phyloP scores from a whole-genome alignment of 2,113 vertebrate genomes.

The Emydura subglobosa region DNA sequence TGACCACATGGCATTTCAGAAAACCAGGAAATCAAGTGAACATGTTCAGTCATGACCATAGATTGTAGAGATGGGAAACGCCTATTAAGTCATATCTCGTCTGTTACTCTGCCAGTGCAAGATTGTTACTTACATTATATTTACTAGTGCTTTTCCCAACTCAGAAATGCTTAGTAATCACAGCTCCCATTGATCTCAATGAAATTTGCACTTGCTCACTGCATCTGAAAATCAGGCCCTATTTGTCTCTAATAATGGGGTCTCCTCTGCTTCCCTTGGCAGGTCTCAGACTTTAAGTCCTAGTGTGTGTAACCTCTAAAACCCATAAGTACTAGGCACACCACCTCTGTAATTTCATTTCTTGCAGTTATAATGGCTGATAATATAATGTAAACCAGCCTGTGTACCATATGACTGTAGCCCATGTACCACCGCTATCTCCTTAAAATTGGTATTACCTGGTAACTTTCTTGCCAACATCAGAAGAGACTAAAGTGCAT shows the following conservation, averaged over 20 bases:
- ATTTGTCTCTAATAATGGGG: not conserved
- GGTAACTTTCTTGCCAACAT: not conserved
- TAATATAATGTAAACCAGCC: not conserved
- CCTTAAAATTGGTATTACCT: not conserved
- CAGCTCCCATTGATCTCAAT: not conserved
- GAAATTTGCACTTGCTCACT: not conserved
- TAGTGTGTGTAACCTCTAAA: not conserved
- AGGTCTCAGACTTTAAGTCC: not conserved
- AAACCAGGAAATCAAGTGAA: not conserved
- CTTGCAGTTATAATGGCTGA: not conserved
- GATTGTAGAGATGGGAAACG: not conserved
- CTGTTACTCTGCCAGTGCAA: not conserved
- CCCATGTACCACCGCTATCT: not conserved
- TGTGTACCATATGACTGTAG: not conserved
- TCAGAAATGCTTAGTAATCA: not conserved
- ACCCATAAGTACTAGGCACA: not conserved
- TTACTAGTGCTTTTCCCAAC: not conserved
- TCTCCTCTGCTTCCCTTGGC: not conserved
- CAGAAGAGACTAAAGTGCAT: rapidly evolving
- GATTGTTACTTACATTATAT: not conserved
- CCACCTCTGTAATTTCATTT: not conserved
- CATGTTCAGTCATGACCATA: not conserved
- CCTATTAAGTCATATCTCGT: not conserved
- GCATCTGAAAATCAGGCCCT: not conserved
- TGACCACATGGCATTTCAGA: not conserved